phyloP scores from a whole-genome alignment of 2,113 vertebrate species.

The Lontra canadensis region DNA sequence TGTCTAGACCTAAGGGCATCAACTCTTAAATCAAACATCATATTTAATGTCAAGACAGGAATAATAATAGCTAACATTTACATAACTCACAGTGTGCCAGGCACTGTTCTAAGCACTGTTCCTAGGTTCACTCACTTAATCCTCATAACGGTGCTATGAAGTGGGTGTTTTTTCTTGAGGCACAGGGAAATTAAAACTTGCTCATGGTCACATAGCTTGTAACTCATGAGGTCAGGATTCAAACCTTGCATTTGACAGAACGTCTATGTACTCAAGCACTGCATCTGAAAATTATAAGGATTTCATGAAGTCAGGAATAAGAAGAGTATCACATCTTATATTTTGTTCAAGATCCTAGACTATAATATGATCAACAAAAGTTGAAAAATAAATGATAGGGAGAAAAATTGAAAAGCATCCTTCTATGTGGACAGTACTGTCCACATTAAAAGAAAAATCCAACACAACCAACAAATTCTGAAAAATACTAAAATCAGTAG shows the following conservation, averaged over 20 bases:
- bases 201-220: neutral
- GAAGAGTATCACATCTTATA: neutral
- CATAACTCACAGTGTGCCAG: neutral
- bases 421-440: neutral
- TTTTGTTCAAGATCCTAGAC: neutral
- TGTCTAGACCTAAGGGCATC: neutral
- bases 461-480: neutral
- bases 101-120: neutral
- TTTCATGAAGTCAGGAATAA: neutral
- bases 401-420: neutral
- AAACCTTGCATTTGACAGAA: neutral
- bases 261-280: neutral
- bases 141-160: neutral
- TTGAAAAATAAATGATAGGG: neutral
- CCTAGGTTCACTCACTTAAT: neutral
- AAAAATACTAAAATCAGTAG: neutral
- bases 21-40: neutral
- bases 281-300: neutral
- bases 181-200: neutral
- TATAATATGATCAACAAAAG: neutral
- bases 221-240: neutral
- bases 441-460: neutral
- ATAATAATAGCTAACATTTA: neutral
- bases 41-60: neutral
- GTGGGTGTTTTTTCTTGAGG: neutral